phyloP scores from a whole-genome alignment of 2,888 invertebrate genomes.

The Plagiodera versicolora region DNA sequence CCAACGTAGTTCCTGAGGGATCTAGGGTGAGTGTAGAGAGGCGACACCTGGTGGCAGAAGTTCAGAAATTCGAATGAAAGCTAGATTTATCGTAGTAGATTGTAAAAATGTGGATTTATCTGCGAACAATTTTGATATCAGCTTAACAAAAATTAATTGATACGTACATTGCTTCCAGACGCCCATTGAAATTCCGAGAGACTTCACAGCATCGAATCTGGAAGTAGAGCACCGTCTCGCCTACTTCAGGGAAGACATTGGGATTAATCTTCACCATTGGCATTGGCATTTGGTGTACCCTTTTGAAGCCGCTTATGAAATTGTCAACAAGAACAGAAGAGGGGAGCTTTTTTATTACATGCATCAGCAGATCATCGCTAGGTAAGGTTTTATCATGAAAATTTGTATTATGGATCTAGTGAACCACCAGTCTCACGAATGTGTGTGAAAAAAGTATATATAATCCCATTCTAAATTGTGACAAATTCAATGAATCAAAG shows the following conservation, averaged over 20 bases:
- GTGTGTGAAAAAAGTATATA: no score
- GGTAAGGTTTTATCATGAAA: constrained; percentile 56
- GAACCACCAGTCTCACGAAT: no score
- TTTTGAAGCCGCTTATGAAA: constrained; percentile 63
- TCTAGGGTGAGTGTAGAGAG: constrained; percentile 64
- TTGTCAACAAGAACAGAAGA: constrained; percentile 75
- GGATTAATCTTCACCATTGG: constrained; percentile 88
- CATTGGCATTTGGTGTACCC: constrained; percentile 91
- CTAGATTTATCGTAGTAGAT: no score
- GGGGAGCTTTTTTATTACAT: constrained; percentile 82
- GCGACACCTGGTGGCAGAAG: no score
- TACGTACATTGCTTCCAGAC: constrained; percentile 61
- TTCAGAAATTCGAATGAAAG: no score
- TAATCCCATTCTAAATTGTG: no score
- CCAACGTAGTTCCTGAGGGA: constrained; percentile 63
- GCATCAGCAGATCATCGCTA: constrained; percentile 69
- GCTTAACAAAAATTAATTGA: no score
- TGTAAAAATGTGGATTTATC: no score
- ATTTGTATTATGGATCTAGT: no score
- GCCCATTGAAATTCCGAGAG: constrained; percentile 69
- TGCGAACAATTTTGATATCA: no score
- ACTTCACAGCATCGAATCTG: constrained; percentile 73
- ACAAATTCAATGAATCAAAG: no score
- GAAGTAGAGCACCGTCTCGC: constrained; percentile 81
- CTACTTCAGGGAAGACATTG: constrained; percentile 85